These are phyloP conservation scores for Notamacropus eugenii DNA, from an alignment of 2,797 vertebrate species.

Conservation along the genomic window DNA sequence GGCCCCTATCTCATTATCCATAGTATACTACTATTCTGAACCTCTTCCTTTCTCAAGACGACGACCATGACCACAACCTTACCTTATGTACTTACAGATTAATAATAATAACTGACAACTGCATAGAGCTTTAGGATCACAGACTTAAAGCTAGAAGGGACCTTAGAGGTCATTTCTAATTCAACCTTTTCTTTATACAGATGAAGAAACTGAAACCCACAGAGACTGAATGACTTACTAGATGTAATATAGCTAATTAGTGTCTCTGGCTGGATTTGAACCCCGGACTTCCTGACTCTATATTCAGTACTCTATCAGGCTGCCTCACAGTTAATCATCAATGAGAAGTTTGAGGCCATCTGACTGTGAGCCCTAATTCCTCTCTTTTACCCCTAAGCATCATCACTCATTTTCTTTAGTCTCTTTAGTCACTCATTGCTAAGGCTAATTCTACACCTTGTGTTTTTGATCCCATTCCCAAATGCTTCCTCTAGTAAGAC, in stretches of 20 bases:
- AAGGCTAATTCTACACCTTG: neutral
- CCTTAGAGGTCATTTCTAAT: neutral
- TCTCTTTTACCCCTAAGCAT: neutral
- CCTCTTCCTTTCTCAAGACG: neutral
- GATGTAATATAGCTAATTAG: neutral
- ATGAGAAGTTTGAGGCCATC: neutral
- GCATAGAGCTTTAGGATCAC: neutral
- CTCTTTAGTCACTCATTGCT: neutral
- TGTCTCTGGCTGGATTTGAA: neutral
- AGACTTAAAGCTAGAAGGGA: neutral
- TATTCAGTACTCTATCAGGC: neutral
- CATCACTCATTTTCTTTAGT: neutral
- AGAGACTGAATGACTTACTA: neutral
- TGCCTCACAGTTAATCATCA: neutral
- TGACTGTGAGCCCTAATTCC: neutral
- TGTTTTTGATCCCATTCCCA: neutral
- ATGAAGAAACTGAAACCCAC: neutral
- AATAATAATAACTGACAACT: neutral
- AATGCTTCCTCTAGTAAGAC: neutral
- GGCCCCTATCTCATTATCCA: neutral
- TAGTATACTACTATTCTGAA: neutral
- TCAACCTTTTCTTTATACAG: neutral
- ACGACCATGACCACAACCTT: neutral
- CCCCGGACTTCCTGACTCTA: neutral
- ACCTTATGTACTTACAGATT: neutral